Conservation (phyloP, 1,140 invertebrate genomes). For the Drosophila tropicalis region DNA sequence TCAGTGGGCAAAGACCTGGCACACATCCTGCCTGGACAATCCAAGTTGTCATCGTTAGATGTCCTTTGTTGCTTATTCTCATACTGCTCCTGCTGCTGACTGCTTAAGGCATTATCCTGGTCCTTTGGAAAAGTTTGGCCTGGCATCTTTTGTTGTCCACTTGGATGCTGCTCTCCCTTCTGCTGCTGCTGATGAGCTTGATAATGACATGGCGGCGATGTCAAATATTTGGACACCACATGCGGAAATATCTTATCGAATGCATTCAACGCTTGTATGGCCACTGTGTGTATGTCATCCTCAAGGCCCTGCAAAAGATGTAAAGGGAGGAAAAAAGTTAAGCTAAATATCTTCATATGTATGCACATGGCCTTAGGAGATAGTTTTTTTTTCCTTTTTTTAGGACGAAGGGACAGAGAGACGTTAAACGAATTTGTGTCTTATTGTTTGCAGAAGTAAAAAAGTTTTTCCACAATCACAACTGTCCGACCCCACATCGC, state of each 20-base stretch:
- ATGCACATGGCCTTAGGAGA: conserved; percentile 45
- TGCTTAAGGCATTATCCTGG: conserved; percentile 81
- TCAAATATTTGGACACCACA: conserved; percentile 83
- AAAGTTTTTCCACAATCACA: conserved; percentile 63
- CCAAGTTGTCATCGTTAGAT: conserved; percentile 71
- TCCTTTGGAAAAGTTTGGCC: conserved; percentile 76
- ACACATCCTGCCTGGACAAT: conserved; percentile 57
- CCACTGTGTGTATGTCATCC: conserved; percentile 85
- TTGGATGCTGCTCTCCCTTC: conserved; percentile 48
- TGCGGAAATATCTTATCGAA: conserved; percentile 83
- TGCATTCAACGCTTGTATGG: conserved; percentile 82
- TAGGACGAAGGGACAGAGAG: conserved; percentile 26
- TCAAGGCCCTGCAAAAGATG: conserved; percentile 85
- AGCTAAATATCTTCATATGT: conserved; percentile 67
- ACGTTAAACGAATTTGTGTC: conserved; percentile 78
- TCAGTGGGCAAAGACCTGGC: conserved; percentile 71
- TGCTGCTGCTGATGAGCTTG: conserved; percentile 76
- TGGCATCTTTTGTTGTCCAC: conserved; percentile 74
- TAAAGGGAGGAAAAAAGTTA: conserved; percentile 43
- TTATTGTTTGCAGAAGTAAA: conserved; percentile 79
- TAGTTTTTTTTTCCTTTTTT: conserved; percentile 25
- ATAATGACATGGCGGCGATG: conserved; percentile 81
- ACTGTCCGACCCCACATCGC: neutral
- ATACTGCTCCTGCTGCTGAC: conserved; percentile 38
- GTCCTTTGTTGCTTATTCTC: conserved; percentile 70